Conservation (phyloP, 2,797 vertebrate genomes). For the Odontamblyopus lacepedii region DNA sequence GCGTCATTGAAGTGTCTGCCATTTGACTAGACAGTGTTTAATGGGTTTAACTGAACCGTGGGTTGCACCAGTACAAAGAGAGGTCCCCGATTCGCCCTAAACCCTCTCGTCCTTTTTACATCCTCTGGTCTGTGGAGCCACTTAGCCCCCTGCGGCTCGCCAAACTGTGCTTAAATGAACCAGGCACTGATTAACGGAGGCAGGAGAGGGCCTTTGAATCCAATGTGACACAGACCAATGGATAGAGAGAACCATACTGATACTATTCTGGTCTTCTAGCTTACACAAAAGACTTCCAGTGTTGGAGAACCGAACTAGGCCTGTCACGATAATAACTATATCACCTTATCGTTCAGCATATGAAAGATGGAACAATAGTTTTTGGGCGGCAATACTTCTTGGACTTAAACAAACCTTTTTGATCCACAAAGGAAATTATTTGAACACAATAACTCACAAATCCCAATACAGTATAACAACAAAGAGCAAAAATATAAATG, state of each 20-base stretch:
- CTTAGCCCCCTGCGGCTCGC: neutral
- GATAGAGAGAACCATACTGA: neutral
- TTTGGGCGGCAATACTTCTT: too few species aligned
- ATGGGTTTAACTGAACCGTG: neutral
- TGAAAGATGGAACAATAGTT: too few species aligned
- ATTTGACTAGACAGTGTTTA: neutral
- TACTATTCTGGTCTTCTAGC: neutral
- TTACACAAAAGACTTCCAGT: too few species aligned
- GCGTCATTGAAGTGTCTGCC: neutral
- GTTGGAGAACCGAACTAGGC: neutral
- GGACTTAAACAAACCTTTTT: too few species aligned
- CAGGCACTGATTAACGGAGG: neutral
- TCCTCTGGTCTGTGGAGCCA: neutral
- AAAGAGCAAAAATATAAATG: too few species aligned
- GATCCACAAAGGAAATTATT: too few species aligned
- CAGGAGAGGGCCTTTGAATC: neutral
- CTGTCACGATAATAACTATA: too few species aligned
- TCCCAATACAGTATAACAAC: too few species aligned
- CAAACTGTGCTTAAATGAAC: constrained; percentile 8
- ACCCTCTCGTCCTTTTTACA: constrained; percentile 2
- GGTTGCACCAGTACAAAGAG: neutral
- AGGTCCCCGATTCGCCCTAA: neutral
- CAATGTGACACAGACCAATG: neutral
- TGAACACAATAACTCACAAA: too few species aligned
- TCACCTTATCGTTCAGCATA: too few species aligned